A percentile compares a stretch with the other conserved stretches of the same genome.
Conservation (phyloP, 2,888 invertebrate species). For the Sabatieria punctata region DNA sequence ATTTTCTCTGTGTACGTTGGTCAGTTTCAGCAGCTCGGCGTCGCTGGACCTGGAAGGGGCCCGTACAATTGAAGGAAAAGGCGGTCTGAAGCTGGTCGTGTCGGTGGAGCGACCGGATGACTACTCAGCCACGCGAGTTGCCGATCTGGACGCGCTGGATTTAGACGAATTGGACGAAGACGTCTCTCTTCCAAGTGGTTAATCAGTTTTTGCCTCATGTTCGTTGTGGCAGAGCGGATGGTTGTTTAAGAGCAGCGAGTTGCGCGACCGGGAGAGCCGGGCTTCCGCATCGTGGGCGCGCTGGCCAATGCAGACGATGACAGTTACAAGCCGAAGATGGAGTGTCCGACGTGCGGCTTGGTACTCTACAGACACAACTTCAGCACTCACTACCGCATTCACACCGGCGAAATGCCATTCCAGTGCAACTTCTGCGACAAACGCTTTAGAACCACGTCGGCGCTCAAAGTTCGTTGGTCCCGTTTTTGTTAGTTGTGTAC, state of each 20-base stretch:
- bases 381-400: conserved; percentile 25
- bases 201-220: no score
- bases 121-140: not conserved
- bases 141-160: not conserved
- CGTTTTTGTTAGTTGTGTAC: not conserved
- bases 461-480: conserved; percentile 14
- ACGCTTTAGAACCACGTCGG: conserved; percentile 24
- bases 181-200: not conserved
- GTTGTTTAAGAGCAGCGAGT: no score
- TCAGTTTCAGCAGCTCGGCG: not conserved
- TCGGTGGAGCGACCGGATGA: conserved; percentile 8
- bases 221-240: no score
- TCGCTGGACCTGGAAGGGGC: not conserved
- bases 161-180: not conserved
- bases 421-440: conserved; percentile 21
- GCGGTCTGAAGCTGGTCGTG: conserved; percentile 12
- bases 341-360: not conserved
- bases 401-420: conserved; percentile 27
- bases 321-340: conserved; percentile 13
- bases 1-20: no score
- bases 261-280: conserved; percentile 1
- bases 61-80: conserved; percentile 12
- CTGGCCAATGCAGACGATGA: conserved; percentile 16
- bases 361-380: conserved; percentile 24
- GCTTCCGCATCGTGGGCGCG: conserved; percentile 13